These are phyloP conservation scores for Nudaria mundana DNA, from an alignment of 2,888 invertebrate genomes.

Conservation along the genomic window DNA sequence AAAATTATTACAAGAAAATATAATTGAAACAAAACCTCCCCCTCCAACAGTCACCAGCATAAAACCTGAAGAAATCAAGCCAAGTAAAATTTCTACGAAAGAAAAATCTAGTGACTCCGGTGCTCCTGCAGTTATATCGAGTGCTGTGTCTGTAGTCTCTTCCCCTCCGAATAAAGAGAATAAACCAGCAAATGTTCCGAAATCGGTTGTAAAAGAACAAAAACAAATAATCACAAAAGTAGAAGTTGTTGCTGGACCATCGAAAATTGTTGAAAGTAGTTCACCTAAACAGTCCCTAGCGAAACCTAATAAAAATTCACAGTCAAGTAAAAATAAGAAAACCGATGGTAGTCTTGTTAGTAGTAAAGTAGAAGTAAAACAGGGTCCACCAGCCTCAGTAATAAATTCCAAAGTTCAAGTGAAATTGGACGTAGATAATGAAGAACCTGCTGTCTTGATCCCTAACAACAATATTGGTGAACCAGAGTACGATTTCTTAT, in stretches of 20 bases:
- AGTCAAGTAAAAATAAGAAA: conserved; percentile 55
- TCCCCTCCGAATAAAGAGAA: conserved; percentile 72
- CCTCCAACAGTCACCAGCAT: conserved; percentile 58
- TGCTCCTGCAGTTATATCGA: conserved; percentile 56
- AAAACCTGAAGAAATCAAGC: conserved; percentile 70
- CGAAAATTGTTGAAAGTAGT: conserved; percentile 66
- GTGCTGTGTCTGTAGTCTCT: conserved; percentile 63
- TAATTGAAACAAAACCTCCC: conserved; percentile 74
- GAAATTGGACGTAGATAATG: conserved; percentile 63
- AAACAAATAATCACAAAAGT: conserved; percentile 77
- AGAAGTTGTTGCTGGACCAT: conserved; percentile 79
- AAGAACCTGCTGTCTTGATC: conserved; percentile 82
- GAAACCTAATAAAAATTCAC: conserved; percentile 52
- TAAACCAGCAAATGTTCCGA: conserved; percentile 61
- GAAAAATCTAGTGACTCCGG: conserved; percentile 64
- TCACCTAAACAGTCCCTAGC: conserved; percentile 48
- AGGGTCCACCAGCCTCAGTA: conserved; percentile 55
- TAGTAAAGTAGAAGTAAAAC: conserved; percentile 75
- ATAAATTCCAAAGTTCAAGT: conserved; percentile 74
- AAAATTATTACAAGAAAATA: conserved; percentile 68
- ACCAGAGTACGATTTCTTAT: conserved; percentile 92
- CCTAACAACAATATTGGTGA: conserved; percentile 88
- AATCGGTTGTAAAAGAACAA: conserved; percentile 69
- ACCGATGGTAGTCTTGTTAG: conserved; percentile 59
- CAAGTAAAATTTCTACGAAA: conserved; percentile 67